These are phyloP conservation scores for Typhlichthys subterraneus DNA, from an alignment of 2,797 vertebrate genomes.

Conservation along the genomic window DNA sequence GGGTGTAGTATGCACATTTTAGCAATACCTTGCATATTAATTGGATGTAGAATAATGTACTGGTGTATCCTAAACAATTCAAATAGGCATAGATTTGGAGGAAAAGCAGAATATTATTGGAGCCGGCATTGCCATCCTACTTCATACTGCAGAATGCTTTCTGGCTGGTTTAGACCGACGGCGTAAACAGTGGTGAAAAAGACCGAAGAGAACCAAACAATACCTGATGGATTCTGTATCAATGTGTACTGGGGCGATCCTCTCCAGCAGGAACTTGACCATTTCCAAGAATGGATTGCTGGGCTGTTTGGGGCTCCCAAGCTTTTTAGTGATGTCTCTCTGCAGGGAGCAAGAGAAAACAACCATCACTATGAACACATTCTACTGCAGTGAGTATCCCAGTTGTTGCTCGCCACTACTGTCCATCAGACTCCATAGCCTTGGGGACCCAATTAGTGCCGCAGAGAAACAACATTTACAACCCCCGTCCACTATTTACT, in stretches of 20 bases:
- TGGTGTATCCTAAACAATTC: no score
- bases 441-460: neutral
- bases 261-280: constrained; percentile 97
- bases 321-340: constrained; percentile 97
- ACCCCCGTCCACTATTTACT: no score
- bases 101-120: no score
- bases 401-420: neutral
- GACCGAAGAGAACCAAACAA: neutral
- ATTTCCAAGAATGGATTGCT: constrained; percentile 98
- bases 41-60: no score
- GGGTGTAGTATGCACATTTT: no score
- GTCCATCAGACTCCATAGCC: neutral
- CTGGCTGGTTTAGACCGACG: no score
- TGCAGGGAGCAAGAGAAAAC: constrained; percentile 53
- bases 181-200: no score
- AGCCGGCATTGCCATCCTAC: no score
- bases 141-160: no score
- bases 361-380: neutral
- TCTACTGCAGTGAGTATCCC: neutral
- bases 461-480: neutral
- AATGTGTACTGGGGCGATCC: constrained; percentile 96
- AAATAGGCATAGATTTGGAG: no score
- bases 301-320: constrained; percentile 96
- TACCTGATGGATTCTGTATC: constrained; percentile 96
- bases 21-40: no score